A percentile compares a stretch with the other conserved stretches of the same genome.
Evolutionary conservation across 2,113 vertebrate species (phyloP).

Genomic region (Holacanthus passer): DNA sequence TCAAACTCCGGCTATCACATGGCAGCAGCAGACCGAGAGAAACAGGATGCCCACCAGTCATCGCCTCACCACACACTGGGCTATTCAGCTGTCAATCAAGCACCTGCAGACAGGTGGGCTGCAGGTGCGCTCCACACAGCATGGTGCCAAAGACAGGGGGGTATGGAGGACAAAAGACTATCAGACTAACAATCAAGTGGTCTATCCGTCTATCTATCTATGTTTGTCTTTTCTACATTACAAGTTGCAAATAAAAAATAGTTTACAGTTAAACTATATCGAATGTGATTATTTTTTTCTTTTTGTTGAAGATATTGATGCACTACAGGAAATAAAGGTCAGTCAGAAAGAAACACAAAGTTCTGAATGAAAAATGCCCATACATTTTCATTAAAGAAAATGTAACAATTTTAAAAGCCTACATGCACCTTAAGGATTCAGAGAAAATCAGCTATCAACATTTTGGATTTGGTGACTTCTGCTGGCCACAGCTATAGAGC

Average conservation of each 20-base stretch:
- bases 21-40: constrained; percentile 73
- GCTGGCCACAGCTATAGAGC: background rate
- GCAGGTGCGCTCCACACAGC: constrained; percentile 15
- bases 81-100: constrained; percentile 79
- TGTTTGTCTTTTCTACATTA: background rate
- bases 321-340: background rate
- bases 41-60: constrained; percentile 79
- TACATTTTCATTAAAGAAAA: background rate
- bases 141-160: background rate
- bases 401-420: background rate
- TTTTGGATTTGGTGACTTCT: background rate
- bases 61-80: constrained; percentile 63
- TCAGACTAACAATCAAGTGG: background rate
- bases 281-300: background rate
- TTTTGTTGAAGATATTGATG: background rate
- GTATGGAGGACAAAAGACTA: background rate
- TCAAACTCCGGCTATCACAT: constrained; percentile 84
- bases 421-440: background rate
- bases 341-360: no score
- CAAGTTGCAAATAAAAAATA: background rate
- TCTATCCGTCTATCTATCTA: no score
- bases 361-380: no score
- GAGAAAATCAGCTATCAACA: background rate
- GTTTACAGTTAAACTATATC: background rate
- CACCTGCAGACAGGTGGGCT: constrained; percentile 51